Conservation (phyloP, 2,888 invertebrate genomes). For the Carcina quercana region DNA sequence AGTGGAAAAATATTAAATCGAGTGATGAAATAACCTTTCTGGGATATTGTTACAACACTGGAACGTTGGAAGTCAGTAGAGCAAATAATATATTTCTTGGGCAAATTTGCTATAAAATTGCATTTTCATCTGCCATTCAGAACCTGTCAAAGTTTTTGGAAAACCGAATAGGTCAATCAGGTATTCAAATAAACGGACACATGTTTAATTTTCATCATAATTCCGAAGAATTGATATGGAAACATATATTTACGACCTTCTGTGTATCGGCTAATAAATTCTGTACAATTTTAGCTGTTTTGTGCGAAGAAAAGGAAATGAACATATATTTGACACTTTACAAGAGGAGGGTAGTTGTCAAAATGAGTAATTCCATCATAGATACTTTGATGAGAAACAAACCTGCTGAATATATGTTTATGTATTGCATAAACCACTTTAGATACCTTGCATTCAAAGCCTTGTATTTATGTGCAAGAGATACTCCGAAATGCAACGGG, state of each 20-base stretch:
- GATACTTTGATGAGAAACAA: slow-evolving; percentile 42
- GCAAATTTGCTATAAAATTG: slow-evolving; percentile 64
- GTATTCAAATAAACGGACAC: slow-evolving; percentile 55
- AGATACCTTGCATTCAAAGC: slow-evolving; percentile 58
- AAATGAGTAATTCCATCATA: slow-evolving; percentile 50
- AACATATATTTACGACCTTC: slow-evolving; percentile 54
- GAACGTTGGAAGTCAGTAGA: slow-evolving; percentile 48
- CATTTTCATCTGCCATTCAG: slow-evolving; percentile 42
- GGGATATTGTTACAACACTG: slow-evolving; percentile 54
- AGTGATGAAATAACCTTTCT: slow-evolving; percentile 50
- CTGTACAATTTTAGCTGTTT: slow-evolving; percentile 53
- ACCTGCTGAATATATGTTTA: slow-evolving; percentile 35
- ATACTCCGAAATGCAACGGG: slow-evolving; percentile 47
- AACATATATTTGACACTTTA: slow-evolving; percentile 39
- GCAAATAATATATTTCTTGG: slow-evolving; percentile 52
- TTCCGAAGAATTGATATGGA: slow-evolving; percentile 50
- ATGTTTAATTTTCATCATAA: slow-evolving; percentile 56
- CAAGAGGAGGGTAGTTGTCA: slow-evolving; percentile 56
- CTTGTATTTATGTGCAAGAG: slow-evolving; percentile 47
- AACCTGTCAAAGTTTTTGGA: slow-evolving; percentile 51
- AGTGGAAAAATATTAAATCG: slow-evolving; percentile 33
- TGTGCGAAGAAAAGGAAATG: slow-evolving; percentile 40
- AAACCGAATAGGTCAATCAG: slow-evolving; percentile 57
- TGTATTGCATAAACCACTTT: slow-evolving; percentile 64
- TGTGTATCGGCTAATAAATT: slow-evolving; percentile 66